phyloP scores from a whole-genome alignment of 2,113 vertebrate genomes.

The Laticauda colubrina region DNA sequence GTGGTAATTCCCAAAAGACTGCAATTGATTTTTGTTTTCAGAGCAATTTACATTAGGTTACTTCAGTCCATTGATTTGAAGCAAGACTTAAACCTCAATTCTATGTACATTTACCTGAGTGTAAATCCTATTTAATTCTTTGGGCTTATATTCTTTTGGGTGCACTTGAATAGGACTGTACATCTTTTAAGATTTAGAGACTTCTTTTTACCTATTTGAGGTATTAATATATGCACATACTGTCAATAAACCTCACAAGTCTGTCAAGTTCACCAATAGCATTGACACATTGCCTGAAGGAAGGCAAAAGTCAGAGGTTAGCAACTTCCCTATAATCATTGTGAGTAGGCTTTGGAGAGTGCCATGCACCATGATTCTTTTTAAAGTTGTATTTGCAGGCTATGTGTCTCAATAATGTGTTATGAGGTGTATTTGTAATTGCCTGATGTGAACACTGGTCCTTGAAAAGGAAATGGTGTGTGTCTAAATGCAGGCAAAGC shows the following conservation, averaged over 20 bases:
- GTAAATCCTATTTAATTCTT: background rate
- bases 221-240: background rate
- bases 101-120: background rate
- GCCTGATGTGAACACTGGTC: slow-evolving; percentile 63
- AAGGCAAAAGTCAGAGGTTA: background rate
- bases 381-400: slow-evolving; percentile 61
- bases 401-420: slow-evolving; percentile 66
- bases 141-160: background rate
- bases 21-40: background rate
- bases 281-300: background rate
- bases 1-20: background rate
- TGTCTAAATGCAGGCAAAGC: slow-evolving; percentile 77
- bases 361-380: slow-evolving; percentile 34
- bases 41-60: background rate
- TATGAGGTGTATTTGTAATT: slow-evolving; percentile 77
- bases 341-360: slow-evolving; percentile 24
- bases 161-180: background rate
- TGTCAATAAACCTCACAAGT: background rate
- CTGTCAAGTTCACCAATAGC: background rate
- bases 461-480: slow-evolving; percentile 76
- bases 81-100: background rate
- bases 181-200: background rate
- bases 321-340: background rate
- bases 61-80: background rate
- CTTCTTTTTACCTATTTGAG: background rate